Base-by-base conservation (phyloP, 2,888 invertebrate species). In the Sminthurinus aureus region DNA sequence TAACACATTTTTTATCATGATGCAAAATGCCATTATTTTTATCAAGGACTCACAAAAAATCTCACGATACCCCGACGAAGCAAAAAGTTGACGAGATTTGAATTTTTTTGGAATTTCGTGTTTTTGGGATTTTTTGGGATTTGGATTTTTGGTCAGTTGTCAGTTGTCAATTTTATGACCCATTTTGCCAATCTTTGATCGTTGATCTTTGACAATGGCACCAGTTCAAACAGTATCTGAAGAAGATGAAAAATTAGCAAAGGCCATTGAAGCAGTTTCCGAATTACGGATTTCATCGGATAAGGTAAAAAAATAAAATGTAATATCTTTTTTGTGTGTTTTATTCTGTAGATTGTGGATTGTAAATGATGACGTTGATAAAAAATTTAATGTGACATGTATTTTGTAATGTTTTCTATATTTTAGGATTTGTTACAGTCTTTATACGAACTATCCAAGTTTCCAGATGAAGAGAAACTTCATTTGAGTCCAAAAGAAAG, bases 401-500 rank as follows among this genome's bases (percentile, higher is more conserved):
- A 4, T 38, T 38, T 38, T 78, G 78, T 79, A 22, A 51, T 74
- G 12, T n/a, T n/a, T n/a, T n/a, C n/a, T n/a, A n/a, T n/a, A 6
- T 80, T 76, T 15, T 20, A 84, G 85, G 79, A 81, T 38, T 20
- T 81, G 12, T 69, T 85, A 1, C 76, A 67, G 18, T 79, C 83
- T 15, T 79, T 85, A 3, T 64, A 67, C 6, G 81, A 77, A 50
- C 66, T 85, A 15, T 85, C 85, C 26, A 83, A 81, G 22, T 67
- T 85, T 26, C 81, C 83, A 9, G 64, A 38, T 20, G 82, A 84
- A 26, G 20, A 24, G n/a, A 66, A 64, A 52, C 24, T 83, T 13
- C 50, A 58, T 64, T 24, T 80, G 8, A 24, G 38, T 24, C 86
- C 87, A 0, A 80, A 82, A 71, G 78, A 77, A 11, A 82, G 87